Evolutionary conservation across 2,113 vertebrate species (phyloP).

Genomic region (Vidua chalybeata): DNA sequence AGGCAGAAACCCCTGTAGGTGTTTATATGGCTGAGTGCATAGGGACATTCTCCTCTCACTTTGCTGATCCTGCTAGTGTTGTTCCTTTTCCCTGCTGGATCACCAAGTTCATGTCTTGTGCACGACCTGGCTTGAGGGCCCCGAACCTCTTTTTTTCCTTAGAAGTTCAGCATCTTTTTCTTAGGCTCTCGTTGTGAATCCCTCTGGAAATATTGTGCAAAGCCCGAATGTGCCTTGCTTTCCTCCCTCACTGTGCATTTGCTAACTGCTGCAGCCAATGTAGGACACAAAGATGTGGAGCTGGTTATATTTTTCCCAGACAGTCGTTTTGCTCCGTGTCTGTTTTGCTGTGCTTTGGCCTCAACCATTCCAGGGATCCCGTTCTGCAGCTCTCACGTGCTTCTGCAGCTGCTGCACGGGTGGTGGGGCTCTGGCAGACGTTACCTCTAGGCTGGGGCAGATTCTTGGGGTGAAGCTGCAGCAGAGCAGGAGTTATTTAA

Average conservation of each 20-base stretch:
- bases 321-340: neutral
- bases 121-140: neutral
- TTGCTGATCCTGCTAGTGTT: neutral
- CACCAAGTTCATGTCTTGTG: neutral
- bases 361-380: neutral
- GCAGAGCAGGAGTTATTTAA: neutral
- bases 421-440: neutral
- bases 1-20: neutral
- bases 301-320: neutral
- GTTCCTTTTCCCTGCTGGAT: neutral
- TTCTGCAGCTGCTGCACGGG: neutral
- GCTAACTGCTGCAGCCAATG: neutral
- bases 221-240: neutral
- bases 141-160: neutral
- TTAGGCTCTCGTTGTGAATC: neutral
- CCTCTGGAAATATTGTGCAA: neutral
- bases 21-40: neutral
- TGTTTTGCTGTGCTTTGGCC: neutral
- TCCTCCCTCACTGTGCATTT: rapidly evolving
- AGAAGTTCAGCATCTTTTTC: neutral
- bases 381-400: neutral
- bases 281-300: neutral
- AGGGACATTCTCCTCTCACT: neutral
- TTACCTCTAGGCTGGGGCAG: neutral
- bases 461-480: neutral